phyloP scores from a whole-genome alignment of 1,140 invertebrate species.

The Oppia nitens region DNA sequence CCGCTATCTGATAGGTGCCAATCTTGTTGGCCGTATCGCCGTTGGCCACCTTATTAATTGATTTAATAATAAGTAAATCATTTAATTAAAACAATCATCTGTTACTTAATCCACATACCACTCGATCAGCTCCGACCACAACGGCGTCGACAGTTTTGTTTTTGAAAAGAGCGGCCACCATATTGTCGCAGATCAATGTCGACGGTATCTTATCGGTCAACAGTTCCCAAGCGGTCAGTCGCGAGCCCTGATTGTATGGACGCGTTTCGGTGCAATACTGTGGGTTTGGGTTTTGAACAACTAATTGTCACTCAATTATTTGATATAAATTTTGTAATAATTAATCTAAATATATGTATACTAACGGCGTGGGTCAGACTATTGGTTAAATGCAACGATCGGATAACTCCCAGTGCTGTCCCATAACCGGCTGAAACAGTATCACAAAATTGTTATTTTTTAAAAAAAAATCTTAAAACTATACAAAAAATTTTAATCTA shows the following conservation, averaged over 20 bases:
- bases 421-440: conserved; percentile 34
- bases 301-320: too few relatives aligned
- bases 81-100: conserved; percentile 30
- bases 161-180: conserved; percentile 79
- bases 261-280: conserved; percentile 85
- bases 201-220: conserved; percentile 81
- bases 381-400: conserved; percentile 49
- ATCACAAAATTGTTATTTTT: background rate
- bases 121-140: conserved; percentile 33
- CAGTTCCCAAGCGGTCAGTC: conserved; percentile 88
- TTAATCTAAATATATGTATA: background rate
- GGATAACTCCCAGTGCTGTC: conserved; percentile 86
- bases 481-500: conserved; percentile 40
- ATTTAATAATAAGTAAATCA: conserved; percentile 64
- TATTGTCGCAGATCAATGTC: conserved; percentile 83
- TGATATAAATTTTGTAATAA: too few relatives aligned
- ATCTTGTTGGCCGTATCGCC: conserved; percentile 99
- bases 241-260: conserved; percentile 90
- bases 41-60: conserved; percentile 73
- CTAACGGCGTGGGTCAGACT: conserved; percentile 51
- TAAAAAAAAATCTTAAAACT: conserved; percentile 34
- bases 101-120: too few relatives aligned
- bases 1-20: conserved; percentile 86
- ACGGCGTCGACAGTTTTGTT: conserved; percentile 36
- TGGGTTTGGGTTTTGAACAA: too few relatives aligned